Evolutionary conservation across 1,140 invertebrate genomes (phyloP), one percentile per base, ranked within the genome.

Genomic region (Drosophila miranda): DNA sequence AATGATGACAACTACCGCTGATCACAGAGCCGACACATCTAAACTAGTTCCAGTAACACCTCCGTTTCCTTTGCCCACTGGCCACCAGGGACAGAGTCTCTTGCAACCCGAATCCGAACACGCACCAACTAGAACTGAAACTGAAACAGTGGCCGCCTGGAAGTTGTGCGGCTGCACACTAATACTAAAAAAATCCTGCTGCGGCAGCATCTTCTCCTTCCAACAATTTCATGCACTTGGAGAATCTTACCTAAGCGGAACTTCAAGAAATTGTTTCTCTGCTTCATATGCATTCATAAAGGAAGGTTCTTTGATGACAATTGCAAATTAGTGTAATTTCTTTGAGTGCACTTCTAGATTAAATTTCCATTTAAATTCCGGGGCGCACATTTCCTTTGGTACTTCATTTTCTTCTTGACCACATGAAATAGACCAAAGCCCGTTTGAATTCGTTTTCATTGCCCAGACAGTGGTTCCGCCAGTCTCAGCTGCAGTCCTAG

Each of bases 31-130:
- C 41, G 46, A 55, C 55, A 62, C 60, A 56, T 75, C 50, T 60
- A 86, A 86, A 86, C 81, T 86, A 75, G 81, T 86, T 86, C 49
- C 54, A 54, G 62, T 53, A 80, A 63, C 75, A 73, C 72, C 66
- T 61, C 23, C 66, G 48, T 73, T 44, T 14, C 53, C 41, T 52
- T 14, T 60, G 69, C 53, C 45, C 45, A 63, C 70, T 59, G 64
- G 58, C 52, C 69, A 28, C 56, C 30, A 14, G 19, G 28, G 28
- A 21, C n/a, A 16, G 5, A 56, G 57, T 58, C 43, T 30, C 28
- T 45, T 34, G n/a, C 23, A 45, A 21, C 19, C 59, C 59, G 50
- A 60, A 19, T 28, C 59, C 30, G 62, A 73, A 55, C 58, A 54
- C 56, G 68, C 68, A 71, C 45, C 34, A 38, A 38, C 11, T 13